Base-by-base conservation (phyloP, 2,888 invertebrate genomes). In the Plusia festucae region DNA sequence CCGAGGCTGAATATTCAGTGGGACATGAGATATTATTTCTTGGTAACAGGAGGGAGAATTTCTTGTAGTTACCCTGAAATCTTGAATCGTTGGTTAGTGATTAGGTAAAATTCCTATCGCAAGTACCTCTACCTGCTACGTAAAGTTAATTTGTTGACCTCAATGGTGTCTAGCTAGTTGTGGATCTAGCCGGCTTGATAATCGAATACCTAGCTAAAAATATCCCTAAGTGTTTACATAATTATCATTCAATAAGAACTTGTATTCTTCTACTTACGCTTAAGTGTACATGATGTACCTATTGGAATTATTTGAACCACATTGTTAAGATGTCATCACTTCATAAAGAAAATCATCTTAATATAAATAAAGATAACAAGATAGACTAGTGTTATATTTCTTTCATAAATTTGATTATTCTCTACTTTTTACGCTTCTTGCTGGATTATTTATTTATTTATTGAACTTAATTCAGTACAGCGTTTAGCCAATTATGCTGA, bases 71-170 rank as follows among this genome's bases (percentile, higher is more conserved):
- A 40, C 40, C n/a, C 40, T 40, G n/a, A 40, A n/a, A 40, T 34
- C 40, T 40, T 40, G 40, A n/a, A 5, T 15, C n/a, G 40, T n/a
- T 40, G n/a, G 6, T 5, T 40, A n/a, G n/a, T n/a, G 40, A 40
- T 40, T 40, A 40, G 40, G 40, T 40, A 40, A 40, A 40, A 40
- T 40, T 40, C 40, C 40, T 40, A n/a, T n/a, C 40, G 40, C 40
- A n/a, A n/a, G n/a, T n/a, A 40, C 5, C 3, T 15, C 3, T n/a
- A 40, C 5, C 3, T 40, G 7, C 40, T 5, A 40, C 6, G 40
- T 40, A 40, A 40, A 40, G 40, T 40, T 40, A n/a, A 40, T 40
- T n/a, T 40, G 40, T 6, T 40, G 40, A 40, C 40, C 40, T 40
- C 40, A 40, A 40, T n/a, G 40, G n/a, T 34, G 34, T 34, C 15